These are phyloP conservation scores for Halcyon chelicuti DNA, from an alignment of 2,797 vertebrate genomes.

Conservation along the genomic window DNA sequence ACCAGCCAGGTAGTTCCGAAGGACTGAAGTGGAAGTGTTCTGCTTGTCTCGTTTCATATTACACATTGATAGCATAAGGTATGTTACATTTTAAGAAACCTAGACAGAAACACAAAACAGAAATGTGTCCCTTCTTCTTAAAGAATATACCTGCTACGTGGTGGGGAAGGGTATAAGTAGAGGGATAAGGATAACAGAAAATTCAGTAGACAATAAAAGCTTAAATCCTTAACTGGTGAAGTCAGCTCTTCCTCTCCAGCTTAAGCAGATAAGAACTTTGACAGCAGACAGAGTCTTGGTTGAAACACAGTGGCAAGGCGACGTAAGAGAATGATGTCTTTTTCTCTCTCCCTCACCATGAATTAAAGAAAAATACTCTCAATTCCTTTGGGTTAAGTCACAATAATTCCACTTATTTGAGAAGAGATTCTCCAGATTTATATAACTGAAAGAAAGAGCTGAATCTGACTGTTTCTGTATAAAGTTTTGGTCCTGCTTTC, in stretches of 20 bases:
- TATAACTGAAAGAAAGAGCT: neutral
- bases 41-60: neutral
- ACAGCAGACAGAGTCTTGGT: neutral
- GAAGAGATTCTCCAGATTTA: neutral
- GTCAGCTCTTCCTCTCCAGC: constrained; percentile 54
- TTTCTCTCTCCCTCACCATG: neutral
- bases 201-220: constrained; percentile 23
- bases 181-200: constrained; percentile 31
- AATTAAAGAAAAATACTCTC: neutral
- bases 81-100: neutral
- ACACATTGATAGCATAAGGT: neutral
- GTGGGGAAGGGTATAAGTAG: neutral
- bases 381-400: neutral
- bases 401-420: neutral
- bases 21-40: neutral
- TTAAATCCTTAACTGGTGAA: constrained; percentile 41
- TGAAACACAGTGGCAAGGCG: neutral
- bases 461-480: neutral
- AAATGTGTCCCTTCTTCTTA: neutral
- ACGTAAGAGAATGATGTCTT: neutral
- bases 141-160: neutral
- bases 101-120: neutral
- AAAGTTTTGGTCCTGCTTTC: neutral
- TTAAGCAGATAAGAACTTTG: constrained; percentile 63
- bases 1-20: neutral